phyloP scores from a whole-genome alignment of 2,113 vertebrate genomes.

The Alligator sinensis region DNA sequence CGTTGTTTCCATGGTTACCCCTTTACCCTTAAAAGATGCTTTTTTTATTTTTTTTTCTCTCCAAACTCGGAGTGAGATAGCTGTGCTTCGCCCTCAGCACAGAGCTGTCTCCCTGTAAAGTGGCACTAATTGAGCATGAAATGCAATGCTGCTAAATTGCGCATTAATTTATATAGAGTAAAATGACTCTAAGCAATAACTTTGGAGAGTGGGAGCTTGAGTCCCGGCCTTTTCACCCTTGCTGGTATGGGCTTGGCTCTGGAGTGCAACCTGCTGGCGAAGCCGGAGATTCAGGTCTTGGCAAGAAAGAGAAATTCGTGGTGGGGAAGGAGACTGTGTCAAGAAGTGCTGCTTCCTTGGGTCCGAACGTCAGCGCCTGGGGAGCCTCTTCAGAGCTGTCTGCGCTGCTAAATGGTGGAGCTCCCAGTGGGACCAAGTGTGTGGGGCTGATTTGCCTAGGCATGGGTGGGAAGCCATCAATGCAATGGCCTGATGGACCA shows the following conservation, averaged over 20 bases:
- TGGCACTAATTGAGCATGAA: constrained; percentile 75
- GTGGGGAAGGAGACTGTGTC: too few relatives aligned
- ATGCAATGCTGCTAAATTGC: constrained; percentile 63
- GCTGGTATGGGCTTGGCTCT: too few relatives aligned
- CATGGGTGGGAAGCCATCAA: background rate
- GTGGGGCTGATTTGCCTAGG: background rate
- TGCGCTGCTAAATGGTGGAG: too few relatives aligned
- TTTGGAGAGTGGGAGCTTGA: background rate
- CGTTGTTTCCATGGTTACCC: constrained; percentile 62
- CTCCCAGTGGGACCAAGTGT: too few relatives aligned
- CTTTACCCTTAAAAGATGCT: constrained; percentile 40
- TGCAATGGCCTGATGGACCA: too few relatives aligned
- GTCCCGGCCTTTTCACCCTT: background rate
- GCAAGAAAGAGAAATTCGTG: background rate
- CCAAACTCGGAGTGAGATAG: constrained; percentile 10
- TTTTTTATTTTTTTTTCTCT: background rate
- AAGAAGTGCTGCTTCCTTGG: too few relatives aligned
- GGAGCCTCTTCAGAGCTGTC: too few relatives aligned
- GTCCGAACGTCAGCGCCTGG: too few relatives aligned
- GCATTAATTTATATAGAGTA: constrained; percentile 66
- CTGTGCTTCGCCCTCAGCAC: background rate
- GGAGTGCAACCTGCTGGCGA: background rate
- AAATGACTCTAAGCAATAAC: constrained; percentile 61
- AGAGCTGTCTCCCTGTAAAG: constrained; percentile 53
- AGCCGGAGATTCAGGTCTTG: background rate